Evolutionary conservation across 1,140 invertebrate species (phyloP).

Genomic region (Gonioctena quinquepunctata): DNA sequence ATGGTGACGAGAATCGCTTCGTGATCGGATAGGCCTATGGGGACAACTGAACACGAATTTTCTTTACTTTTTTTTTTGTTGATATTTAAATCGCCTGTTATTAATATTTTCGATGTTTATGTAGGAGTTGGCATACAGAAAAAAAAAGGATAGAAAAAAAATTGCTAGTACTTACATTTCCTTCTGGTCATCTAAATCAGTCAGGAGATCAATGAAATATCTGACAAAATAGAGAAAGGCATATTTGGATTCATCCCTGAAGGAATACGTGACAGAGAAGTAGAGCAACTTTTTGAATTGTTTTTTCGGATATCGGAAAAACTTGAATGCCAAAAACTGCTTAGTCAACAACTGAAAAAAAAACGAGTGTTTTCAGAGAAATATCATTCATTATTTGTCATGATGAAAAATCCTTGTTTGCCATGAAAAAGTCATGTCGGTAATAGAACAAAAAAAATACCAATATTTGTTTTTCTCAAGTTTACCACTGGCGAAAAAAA

Average conservation of each 20-base stretch:
- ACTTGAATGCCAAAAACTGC: constrained; percentile 4
- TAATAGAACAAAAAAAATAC: too few species aligned
- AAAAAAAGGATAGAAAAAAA: not conserved
- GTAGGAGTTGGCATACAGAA: too few species aligned
- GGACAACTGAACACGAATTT: too few species aligned
- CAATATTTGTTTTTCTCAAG: too few species aligned
- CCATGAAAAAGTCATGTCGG: too few species aligned
- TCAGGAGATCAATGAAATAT: constrained; percentile 12
- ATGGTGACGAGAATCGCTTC: too few species aligned
- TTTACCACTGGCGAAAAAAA: too few species aligned
- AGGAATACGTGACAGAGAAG: not conserved
- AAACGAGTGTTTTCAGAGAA: not conserved
- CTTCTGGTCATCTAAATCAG: not conserved
- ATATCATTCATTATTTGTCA: not conserved
- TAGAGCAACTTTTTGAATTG: constrained; percentile 3
- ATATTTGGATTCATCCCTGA: constrained; percentile 7
- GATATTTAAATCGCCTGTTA: too few species aligned
- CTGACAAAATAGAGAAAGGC: constrained; percentile 5
- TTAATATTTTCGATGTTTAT: too few species aligned
- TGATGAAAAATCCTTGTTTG: too few species aligned
- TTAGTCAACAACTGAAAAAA: constrained; percentile 7
- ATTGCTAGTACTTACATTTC: constrained; percentile 14
- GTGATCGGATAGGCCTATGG: too few species aligned
- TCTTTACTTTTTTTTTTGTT: too few species aligned
- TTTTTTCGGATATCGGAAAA: not conserved